A percentile compares a stretch with the other conserved stretches of the same genome.
Evolutionary conservation across 2,113 vertebrate genomes (phyloP).

Genomic region (Lethenteron camtschaticum): DNA sequence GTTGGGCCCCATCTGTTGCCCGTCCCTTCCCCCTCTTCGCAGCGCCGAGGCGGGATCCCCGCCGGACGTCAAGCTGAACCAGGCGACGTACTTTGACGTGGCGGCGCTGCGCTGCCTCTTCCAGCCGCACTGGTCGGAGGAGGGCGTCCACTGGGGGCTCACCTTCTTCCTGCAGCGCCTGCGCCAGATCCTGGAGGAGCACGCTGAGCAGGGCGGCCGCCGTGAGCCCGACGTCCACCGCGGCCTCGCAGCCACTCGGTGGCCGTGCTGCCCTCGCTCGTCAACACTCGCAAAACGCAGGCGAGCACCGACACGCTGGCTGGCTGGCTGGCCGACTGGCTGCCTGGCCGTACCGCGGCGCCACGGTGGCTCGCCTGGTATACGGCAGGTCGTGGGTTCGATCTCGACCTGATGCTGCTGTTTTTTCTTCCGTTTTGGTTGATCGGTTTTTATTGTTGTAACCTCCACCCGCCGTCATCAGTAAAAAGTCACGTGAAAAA

Average conservation of each 20-base stretch:
- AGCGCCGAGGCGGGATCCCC: conserved; percentile 14
- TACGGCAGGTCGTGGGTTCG: no score
- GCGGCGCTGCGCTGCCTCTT: conserved; percentile 83
- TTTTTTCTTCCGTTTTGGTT: no score
- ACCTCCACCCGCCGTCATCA: no score
- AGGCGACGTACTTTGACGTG: conserved; percentile 86
- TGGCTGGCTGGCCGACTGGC: no score
- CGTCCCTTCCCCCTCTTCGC: no score
- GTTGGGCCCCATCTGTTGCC: no score
- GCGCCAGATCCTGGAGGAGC: conserved; percentile 73
- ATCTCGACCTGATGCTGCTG: no score
- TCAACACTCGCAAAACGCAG: conserved; percentile 96
- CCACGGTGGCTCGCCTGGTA: no score
- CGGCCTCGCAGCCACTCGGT: conserved; percentile 88
- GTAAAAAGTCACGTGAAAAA: no score
- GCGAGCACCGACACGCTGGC: conserved; percentile 19
- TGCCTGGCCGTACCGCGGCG: no score
- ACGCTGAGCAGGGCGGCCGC: conserved; percentile 35
- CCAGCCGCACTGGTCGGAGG: conserved; percentile 85
- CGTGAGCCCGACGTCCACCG: conserved; percentile 43
- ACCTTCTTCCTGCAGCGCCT: conserved; percentile 82
- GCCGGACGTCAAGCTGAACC: conserved; percentile 53
- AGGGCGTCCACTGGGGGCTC: conserved; percentile 87
- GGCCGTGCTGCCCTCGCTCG: conserved; percentile 57
- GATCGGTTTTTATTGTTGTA: no score